These are phyloP conservation scores for Labeo rohita DNA, from an alignment of 2,113 vertebrate genomes.

Conservation along the genomic window DNA sequence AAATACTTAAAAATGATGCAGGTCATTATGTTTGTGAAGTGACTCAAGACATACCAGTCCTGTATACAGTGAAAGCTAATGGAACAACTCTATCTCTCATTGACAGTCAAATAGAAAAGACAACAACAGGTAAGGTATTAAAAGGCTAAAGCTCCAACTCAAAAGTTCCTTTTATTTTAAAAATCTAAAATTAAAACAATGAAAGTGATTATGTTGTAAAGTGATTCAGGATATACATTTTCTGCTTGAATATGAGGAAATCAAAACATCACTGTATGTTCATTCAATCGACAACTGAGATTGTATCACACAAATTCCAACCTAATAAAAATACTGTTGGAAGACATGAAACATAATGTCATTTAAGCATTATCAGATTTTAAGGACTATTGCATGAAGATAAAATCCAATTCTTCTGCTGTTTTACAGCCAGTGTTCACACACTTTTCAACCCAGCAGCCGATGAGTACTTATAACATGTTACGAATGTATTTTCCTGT, in stretches of 20 bases:
- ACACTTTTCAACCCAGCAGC: neutral
- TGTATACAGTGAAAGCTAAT: fast-evolving
- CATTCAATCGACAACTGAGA: neutral
- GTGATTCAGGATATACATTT: constrained; percentile 7
- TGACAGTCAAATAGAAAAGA: too few relatives aligned
- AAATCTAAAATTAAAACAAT: neutral
- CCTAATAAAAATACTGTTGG: neutral
- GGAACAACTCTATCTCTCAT: neutral
- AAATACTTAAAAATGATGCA: neutral
- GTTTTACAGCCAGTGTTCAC: neutral
- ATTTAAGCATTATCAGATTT: neutral
- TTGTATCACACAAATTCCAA: neutral
- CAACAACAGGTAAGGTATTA: neutral
- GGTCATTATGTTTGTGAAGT: constrained; percentile 41
- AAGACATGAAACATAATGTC: neutral
- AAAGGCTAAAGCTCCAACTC: neutral
- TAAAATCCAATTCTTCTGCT: neutral
- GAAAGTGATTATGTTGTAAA: constrained; percentile 29
- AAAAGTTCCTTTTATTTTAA: neutral
- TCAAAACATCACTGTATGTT: neutral
- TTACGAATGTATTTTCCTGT: neutral
- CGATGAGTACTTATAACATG: neutral
- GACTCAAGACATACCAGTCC: constrained; percentile 11
- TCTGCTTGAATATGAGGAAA: neutral
- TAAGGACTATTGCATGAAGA: neutral